Conservation (phyloP, 2,113 vertebrate species). For the Hippocampus comes region DNA sequence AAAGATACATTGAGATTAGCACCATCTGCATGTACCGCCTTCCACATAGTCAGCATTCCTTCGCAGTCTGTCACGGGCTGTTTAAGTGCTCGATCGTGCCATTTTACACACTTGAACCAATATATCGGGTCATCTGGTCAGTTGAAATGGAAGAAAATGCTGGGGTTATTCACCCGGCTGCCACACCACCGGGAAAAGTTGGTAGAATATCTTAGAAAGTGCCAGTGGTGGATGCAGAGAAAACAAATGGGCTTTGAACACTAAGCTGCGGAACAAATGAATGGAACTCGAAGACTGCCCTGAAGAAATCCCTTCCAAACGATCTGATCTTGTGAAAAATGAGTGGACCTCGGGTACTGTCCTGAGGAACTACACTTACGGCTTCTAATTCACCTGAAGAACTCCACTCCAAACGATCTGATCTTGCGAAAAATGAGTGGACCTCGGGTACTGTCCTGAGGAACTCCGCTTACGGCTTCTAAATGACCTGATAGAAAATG, state of each 20-base stretch:
- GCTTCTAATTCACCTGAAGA: background rate
- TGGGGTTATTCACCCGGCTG: no score
- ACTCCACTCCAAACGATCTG: no score
- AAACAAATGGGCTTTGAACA: background rate
- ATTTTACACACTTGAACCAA: constrained; percentile 4
- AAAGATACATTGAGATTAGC: constrained; percentile 41
- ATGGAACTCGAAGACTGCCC: no score
- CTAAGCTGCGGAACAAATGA: background rate
- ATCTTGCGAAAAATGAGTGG: no score
- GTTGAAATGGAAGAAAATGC: background rate
- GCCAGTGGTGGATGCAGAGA: background rate
- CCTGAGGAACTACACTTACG: background rate
- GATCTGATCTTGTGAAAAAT: no score
- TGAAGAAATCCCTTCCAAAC: no score
- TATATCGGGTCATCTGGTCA: background rate
- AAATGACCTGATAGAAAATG: background rate
- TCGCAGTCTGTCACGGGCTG: constrained; percentile 14
- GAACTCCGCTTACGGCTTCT: background rate
- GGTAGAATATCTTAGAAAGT: no score
- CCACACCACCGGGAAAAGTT: no score
- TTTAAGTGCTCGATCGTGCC: constrained; percentile 29
- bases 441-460: background rate
- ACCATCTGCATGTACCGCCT: constrained; percentile 21
- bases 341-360: no score
- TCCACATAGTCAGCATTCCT: constrained; percentile 17